A percentile compares a stretch with the other conserved stretches of the same genome.
Evolutionary conservation across 2,797 vertebrate species (phyloP).

Genomic region (Poeciliopsis turneri): DNA sequence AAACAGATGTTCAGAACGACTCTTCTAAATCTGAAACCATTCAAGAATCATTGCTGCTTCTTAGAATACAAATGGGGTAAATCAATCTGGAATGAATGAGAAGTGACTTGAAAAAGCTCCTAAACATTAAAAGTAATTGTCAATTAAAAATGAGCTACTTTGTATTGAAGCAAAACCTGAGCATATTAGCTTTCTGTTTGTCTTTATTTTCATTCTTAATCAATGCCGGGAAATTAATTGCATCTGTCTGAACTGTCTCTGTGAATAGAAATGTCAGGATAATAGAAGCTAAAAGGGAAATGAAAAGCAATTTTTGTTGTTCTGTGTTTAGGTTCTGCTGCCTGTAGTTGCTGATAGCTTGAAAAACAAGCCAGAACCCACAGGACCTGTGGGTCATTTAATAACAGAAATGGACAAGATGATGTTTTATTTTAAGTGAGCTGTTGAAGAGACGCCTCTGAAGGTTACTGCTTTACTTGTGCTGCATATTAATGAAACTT

Average conservation of each 20-base stretch:
- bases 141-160: background rate
- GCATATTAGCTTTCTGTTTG: background rate
- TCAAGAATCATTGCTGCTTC: background rate
- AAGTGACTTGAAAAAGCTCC: background rate
- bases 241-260: background rate
- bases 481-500: slow-evolving; percentile 2
- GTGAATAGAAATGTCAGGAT: background rate
- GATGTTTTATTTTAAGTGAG: background rate
- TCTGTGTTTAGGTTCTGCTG: background rate
- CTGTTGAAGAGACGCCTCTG: background rate
- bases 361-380: background rate
- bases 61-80: background rate
- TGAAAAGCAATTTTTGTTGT: background rate
- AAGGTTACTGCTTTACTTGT: background rate
- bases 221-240: background rate
- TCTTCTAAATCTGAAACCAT: background rate
- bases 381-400: background rate
- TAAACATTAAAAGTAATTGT: background rate
- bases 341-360: background rate
- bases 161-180: background rate
- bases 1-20: background rate
- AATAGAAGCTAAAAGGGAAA: background rate
- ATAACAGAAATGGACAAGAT: slow-evolving; percentile 1
- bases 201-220: background rate
- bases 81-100: background rate